Evolutionary conservation across 2,888 invertebrate genomes (phyloP), one percentile per base, ranked within the genome.

Genomic region (Biston betularia): DNA sequence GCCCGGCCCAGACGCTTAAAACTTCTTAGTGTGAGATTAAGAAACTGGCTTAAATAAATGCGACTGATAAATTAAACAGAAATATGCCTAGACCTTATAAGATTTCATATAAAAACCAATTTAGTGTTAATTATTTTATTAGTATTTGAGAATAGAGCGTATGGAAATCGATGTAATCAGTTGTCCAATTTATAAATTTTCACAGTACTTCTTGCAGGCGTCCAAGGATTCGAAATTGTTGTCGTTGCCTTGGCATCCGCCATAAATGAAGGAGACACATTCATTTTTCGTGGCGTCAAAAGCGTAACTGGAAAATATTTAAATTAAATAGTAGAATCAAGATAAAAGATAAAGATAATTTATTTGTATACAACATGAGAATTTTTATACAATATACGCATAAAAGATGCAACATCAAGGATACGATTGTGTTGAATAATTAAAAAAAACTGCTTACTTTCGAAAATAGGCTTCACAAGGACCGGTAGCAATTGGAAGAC

Each of bases 201-300:
- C 42, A 42, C 54, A 54, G n/a, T 12, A n/a, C 12, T 54, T 1
- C 14, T 11, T 24, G 54, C 54, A 54, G 0, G 6, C 42, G 0
- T 44, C n/a, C 4, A 12, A n/a, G 8, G 33, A 1, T 0, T 44
- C 12, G 33, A 54, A 54, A 7, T n/a, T 11, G 54, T 54, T 54
- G 4, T 0, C 33, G 33, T 54, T 54, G 12, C 54, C 54, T 44
- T 33, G 33, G 12, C 54, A 54, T 33, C 54, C 54, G 7, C 54
- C 54, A 5, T 54, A 54, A 7, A 33, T 3, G n/a, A 42, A 54
- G 12, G 0, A 0, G 0, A n/a, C 34, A n/a, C 50, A 50, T 12
- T 34, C 8, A 10, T n/a, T 34, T n/a, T 34, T 1, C 7, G 4
- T 0, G 7, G 35, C 5, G 33, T 50, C 50, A 8, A n/a, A 50